A percentile compares a stretch with the other conserved stretches of the same genome.
These are phyloP conservation scores for Anastrepha ludens DNA, from an alignment of 1,140 invertebrate genomes.

Conservation along the genomic window DNA sequence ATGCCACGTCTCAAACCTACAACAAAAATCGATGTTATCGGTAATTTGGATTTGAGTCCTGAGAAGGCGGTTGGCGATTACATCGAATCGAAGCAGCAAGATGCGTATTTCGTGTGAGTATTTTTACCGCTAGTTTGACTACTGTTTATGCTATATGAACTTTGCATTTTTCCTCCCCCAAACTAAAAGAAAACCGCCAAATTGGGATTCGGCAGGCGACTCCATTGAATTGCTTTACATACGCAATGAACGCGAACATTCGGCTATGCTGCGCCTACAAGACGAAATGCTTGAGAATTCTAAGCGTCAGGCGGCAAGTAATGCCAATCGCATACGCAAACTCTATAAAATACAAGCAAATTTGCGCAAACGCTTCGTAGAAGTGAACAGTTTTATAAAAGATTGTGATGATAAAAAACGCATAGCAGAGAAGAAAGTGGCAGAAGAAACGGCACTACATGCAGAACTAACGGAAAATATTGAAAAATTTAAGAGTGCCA, in stretches of 20 bases:
- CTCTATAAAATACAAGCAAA: conserved; percentile 67
- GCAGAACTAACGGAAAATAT: conserved; percentile 65
- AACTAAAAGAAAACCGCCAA: conserved; percentile 65
- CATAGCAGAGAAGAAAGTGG: conserved; percentile 61
- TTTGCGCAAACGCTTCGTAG: conserved; percentile 69
- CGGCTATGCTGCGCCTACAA: conserved; percentile 65
- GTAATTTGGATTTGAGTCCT: conserved; percentile 68
- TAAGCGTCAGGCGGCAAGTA: conserved; percentile 62
- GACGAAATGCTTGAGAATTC: conserved; percentile 65
- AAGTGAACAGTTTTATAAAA: conserved; percentile 71
- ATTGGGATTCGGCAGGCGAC: conserved; percentile 66
- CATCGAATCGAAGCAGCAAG: conserved; percentile 65
- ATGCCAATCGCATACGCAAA: conserved; percentile 63
- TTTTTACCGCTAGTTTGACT: background rate
- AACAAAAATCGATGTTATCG: conserved; percentile 69
- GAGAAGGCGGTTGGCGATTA: conserved; percentile 69
- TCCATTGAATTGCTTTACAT: conserved; percentile 68
- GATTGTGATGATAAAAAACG: conserved; percentile 69
- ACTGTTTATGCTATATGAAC: background rate
- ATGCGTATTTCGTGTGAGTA: conserved; percentile 69
- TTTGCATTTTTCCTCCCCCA: background rate
- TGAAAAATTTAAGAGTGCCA: conserved; percentile 61
- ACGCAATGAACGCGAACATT: conserved; percentile 68
- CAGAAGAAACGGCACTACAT: conserved; percentile 61
- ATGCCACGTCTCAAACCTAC: conserved; percentile 73